Conservation (phyloP, 2,797 vertebrate genomes). For the Eutrigla gurnardus region DNA sequence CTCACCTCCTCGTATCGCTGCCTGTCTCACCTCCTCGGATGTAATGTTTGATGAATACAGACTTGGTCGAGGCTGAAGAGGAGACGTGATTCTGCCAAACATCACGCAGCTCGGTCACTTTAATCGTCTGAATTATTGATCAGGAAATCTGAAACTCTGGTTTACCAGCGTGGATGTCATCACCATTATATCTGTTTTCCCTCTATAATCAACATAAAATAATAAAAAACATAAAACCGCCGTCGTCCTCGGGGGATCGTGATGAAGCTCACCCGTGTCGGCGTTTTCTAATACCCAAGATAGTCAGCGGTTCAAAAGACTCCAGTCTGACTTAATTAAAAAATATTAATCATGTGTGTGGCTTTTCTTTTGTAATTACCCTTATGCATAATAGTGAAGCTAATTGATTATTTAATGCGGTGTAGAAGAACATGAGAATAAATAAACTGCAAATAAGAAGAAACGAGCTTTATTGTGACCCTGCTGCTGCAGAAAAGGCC, state of each 20-base stretch:
- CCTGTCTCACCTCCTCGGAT: no score
- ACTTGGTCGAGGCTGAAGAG: no score
- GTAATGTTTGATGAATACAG: no score
- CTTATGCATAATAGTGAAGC: conserved; percentile 41
- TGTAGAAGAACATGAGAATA: background rate
- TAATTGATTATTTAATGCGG: conserved; percentile 58
- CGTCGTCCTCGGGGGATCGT: conserved; percentile 41
- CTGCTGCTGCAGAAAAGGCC: conserved; percentile 5
- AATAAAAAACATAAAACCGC: conserved; percentile 17
- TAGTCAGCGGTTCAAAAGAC: conserved; percentile 51
- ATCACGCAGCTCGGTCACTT: no score
- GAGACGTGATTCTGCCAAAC: no score
- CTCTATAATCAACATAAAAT: conserved; percentile 37
- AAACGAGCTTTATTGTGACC: background rate
- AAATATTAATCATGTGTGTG: conserved; percentile 39
- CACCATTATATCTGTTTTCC: conserved; percentile 19
- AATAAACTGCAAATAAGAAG: conserved; percentile 28
- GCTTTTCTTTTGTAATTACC: conserved; percentile 37
- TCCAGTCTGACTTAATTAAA: conserved; percentile 50
- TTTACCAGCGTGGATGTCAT: conserved; percentile 15
- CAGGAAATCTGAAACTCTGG: no score
- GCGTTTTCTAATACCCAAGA: conserved; percentile 49
- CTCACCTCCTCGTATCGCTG: no score
- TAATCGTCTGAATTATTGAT: no score
- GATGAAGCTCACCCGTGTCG: conserved; percentile 27